Conservation (phyloP, 2,113 vertebrate genomes). For the Todiramphus chloris region DNA sequence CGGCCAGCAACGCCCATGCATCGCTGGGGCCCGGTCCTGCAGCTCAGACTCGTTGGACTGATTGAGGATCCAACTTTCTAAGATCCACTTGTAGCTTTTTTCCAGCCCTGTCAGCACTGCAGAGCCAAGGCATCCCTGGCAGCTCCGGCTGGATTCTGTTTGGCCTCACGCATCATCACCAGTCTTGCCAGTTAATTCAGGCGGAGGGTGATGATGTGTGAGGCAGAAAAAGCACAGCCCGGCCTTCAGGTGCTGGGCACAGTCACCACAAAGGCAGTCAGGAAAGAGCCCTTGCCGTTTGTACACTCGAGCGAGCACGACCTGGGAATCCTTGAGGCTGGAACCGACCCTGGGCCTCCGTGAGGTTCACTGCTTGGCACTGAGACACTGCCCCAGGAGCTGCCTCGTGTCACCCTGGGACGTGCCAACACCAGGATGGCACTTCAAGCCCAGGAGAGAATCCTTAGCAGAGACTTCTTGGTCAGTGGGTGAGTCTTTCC, state of each 20-base stretch:
- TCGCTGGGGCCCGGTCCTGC: not conserved
- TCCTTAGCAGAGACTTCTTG: not conserved
- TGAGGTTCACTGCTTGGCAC: not conserved
- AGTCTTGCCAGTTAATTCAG: slow-evolving; percentile 51
- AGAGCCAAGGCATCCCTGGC: slow-evolving; percentile 51
- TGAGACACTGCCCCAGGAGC: rapidly evolving
- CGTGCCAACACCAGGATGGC: not conserved
- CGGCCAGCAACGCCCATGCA: not conserved
- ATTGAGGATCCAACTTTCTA: not conserved
- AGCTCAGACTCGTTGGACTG: not conserved
- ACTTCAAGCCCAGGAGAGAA: not conserved
- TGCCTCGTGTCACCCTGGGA: not conserved
- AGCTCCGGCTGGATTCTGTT: slow-evolving; percentile 48
- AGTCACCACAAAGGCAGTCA: not conserved
- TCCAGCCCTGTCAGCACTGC: slow-evolving; percentile 54
- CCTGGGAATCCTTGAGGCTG: not conserved
- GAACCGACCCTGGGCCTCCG: not conserved
- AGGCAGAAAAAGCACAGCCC: slow-evolving; percentile 56
- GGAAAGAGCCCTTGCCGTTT: not conserved
- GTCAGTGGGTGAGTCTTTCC: not conserved
- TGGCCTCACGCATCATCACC: slow-evolving; percentile 61
- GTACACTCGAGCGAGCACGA: not conserved
- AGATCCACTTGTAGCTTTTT: not conserved
- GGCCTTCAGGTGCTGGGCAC: slow-evolving; percentile 58
- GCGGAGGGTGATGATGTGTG: slow-evolving; percentile 54